Percentiles rank a stretch among this genome's conserved stretches.
Evolutionary conservation across 2,888 invertebrate species (phyloP).

Genomic region (Oegoconia quadripuncta): DNA sequence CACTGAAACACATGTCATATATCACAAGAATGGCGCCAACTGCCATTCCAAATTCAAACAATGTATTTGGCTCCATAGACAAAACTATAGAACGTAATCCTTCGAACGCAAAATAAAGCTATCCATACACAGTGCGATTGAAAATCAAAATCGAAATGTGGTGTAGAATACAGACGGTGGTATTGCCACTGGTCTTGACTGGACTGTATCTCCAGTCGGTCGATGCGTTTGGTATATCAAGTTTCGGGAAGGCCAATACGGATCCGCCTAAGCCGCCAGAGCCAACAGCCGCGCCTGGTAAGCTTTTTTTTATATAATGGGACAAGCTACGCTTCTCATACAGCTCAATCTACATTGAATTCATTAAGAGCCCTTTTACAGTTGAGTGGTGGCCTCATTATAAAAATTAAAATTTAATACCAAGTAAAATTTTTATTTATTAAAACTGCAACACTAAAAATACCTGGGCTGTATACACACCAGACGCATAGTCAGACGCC

Average conservation of each 20-base stretch:
- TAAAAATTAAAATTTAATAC: not conserved
- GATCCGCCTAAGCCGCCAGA: conserved; percentile 61
- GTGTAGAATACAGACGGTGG: conserved; percentile 19
- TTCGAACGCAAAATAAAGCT: not conserved
- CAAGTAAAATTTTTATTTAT: conserved; percentile 3
- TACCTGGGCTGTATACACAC: no score
- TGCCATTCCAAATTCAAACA: not conserved
- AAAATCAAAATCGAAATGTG: conserved; percentile 21
- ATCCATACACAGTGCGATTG: not conserved
- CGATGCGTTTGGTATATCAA: conserved; percentile 54
- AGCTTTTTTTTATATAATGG: conserved; percentile 44
- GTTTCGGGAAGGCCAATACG: conserved; percentile 66
- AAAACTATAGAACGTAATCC: conserved; percentile 14
- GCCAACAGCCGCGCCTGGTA: conserved; percentile 62
- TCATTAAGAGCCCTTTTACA: not conserved
- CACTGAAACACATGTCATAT: not conserved
- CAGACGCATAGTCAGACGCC: no score
- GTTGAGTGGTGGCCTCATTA: not conserved
- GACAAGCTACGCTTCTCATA: conserved; percentile 20
- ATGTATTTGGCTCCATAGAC: conserved; percentile 11
- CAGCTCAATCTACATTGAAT: not conserved
- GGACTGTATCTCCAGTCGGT: conserved; percentile 36
- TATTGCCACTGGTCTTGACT: conserved; percentile 36
- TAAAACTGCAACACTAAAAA: no score
- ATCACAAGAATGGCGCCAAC: not conserved